Percentiles rank a stretch among this genome's conserved stretches.
phyloP scores from a whole-genome alignment of 2,888 invertebrate species.

The Taphrorychus bicolor region DNA sequence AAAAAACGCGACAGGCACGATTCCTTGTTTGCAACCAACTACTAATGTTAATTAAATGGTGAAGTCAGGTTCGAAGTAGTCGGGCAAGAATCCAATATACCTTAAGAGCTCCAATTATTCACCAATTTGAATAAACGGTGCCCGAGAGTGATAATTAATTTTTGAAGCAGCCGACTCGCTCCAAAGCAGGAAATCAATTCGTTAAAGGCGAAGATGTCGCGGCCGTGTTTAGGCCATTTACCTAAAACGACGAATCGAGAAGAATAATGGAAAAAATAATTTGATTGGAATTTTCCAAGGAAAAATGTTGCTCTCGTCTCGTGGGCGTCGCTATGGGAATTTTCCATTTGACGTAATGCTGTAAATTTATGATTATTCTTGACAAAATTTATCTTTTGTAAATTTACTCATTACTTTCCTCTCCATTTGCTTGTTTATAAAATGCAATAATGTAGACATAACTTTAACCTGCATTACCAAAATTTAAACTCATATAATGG shows the following conservation, averaged over 20 bases:
- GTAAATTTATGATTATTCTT: too few relatives aligned
- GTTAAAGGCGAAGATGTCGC: conserved; percentile 12
- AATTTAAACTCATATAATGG: too few relatives aligned
- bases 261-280: conserved; percentile 7
- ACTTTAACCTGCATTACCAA: too few relatives aligned
- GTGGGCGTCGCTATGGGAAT: background rate
- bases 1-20: too few relatives aligned
- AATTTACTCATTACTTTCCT: too few relatives aligned
- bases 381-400: too few relatives aligned
- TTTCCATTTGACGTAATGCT: too few relatives aligned
- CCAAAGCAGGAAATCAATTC: conserved; percentile 12
- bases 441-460: too few relatives aligned
- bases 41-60: background rate
- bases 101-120: conserved; percentile 8
- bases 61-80: background rate
- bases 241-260: conserved; percentile 2
- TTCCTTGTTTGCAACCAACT: too few relatives aligned
- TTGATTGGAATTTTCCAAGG: conserved; percentile 1
- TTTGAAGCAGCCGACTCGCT: conserved; percentile 5
- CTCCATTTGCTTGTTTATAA: too few relatives aligned
- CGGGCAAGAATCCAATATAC: conserved; percentile 3
- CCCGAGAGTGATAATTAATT: conserved; percentile 5
- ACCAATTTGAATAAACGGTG: conserved; percentile 6
- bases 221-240: conserved; percentile 12
- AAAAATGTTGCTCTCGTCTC: background rate